These are phyloP conservation scores for Etia nguti DNA, from an alignment of 2,113 vertebrate genomes.

Conservation along the genomic window DNA sequence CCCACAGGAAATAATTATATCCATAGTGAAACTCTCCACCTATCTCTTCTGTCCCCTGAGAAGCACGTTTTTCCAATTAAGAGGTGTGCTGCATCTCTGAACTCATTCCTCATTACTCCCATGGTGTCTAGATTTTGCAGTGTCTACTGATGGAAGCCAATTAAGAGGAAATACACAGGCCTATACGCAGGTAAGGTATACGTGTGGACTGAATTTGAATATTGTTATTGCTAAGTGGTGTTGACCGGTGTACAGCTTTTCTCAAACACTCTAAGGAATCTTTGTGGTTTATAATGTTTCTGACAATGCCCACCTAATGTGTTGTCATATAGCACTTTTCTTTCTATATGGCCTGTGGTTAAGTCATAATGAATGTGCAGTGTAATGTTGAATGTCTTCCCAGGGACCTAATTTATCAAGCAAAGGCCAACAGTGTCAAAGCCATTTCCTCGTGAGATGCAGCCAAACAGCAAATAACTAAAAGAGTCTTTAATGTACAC, in stretches of 20 bases:
- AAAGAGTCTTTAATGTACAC: slow-evolving; percentile 31
- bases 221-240: neutral
- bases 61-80: slow-evolving; percentile 43
- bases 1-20: slow-evolving; percentile 40
- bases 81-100: neutral
- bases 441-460: slow-evolving; percentile 41
- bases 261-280: neutral
- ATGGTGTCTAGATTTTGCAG: neutral
- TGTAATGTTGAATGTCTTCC: slow-evolving; percentile 38
- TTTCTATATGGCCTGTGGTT: slow-evolving; percentile 12
- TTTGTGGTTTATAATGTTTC: neutral
- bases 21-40: slow-evolving; percentile 3
- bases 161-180: neutral
- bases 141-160: neutral
- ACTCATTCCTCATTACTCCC: neutral
- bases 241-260: neutral
- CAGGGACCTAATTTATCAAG: slow-evolving; percentile 61
- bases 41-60: slow-evolving; percentile 37
- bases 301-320: neutral
- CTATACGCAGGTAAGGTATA: neutral
- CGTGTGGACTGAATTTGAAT: neutral
- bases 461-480: slow-evolving; percentile 42
- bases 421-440: slow-evolving; percentile 58
- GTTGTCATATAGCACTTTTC: neutral
- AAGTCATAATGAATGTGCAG: slow-evolving; percentile 46